phyloP scores from a whole-genome alignment of 2,888 invertebrate genomes.

The Mantis religiosa region DNA sequence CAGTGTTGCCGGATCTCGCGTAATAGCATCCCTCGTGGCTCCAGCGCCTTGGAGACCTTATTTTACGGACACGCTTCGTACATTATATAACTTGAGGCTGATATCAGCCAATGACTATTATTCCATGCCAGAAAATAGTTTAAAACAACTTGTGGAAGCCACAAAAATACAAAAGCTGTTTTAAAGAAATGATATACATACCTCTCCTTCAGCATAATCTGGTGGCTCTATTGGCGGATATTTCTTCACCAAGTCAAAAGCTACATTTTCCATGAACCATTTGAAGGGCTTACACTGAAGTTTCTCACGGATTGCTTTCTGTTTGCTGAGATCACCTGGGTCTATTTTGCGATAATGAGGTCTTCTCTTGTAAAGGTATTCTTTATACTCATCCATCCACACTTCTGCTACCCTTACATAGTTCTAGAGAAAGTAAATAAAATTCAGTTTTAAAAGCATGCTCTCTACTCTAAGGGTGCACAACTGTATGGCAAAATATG shows the following conservation, averaged over 20 bases:
- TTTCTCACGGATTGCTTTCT: conserved; percentile 66
- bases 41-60: no score
- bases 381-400: conserved; percentile 98
- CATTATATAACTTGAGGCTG: no score
- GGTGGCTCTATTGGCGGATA: conserved; percentile 87
- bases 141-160: no score
- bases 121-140: no score
- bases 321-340: conserved; percentile 75
- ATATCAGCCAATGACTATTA: no score
- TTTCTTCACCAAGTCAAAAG: conserved; percentile 79
- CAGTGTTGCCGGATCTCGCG: no score
- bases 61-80: no score
- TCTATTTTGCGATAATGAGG: conserved; percentile 74
- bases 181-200: conserved; percentile 40
- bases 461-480: not conserved
- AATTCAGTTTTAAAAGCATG: not conserved
- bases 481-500: no score
- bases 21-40: no score
- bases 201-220: conserved; percentile 75
- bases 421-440: conserved; percentile 55
- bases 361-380: conserved; percentile 77
- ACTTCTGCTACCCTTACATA: conserved; percentile 90
- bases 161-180: no score
- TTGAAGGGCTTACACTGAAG: conserved; percentile 86
- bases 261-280: conserved; percentile 92